A percentile compares a stretch with the other conserved stretches of the same genome.
phyloP scores from a whole-genome alignment of 2,888 invertebrate species.

The Cartodere bifasciata region DNA sequence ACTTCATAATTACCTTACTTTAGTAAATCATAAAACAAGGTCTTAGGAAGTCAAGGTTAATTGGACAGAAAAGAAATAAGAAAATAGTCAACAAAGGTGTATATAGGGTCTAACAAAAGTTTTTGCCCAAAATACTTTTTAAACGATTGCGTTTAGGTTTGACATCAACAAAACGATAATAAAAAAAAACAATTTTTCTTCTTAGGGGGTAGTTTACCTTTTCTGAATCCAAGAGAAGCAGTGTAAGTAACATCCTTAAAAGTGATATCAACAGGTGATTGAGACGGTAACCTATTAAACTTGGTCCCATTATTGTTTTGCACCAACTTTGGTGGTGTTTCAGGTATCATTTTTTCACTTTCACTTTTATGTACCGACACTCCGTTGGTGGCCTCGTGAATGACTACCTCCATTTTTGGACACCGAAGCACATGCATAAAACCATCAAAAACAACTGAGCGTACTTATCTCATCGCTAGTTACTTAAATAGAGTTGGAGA shows the following conservation, averaged over 20 bases:
- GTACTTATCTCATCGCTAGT: slow-evolving; percentile 12
- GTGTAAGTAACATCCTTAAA: slow-evolving; percentile 63
- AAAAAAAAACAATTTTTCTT: no score
- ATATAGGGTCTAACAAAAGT: no score
- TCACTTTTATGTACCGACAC: slow-evolving; percentile 12
- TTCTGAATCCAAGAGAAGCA: slow-evolving; percentile 57
- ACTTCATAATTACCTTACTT: no score
- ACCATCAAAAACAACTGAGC: slow-evolving; percentile 10
- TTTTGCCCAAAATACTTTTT: no score
- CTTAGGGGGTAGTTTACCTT: no score
- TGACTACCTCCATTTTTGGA: slow-evolving; percentile 22
- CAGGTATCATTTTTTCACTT: slow-evolving; percentile 12
- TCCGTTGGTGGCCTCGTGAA: slow-evolving; percentile 20
- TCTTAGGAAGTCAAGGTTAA: no score
- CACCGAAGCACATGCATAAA: no score
- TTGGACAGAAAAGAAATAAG: no score
- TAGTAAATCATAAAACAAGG: no score
- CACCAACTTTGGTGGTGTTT: slow-evolving; percentile 1
- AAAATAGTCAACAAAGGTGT: no score
- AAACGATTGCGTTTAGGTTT: no score
- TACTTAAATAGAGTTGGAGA: slow-evolving; percentile 25
- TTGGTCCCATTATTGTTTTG: slow-evolving; percentile 11
- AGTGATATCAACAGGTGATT: slow-evolving; percentile 46
- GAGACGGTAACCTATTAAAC: slow-evolving; percentile 23
- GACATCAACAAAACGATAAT: no score